Base-by-base conservation (phyloP, 2,888 invertebrate species). In the Ormyrus thymus region DNA sequence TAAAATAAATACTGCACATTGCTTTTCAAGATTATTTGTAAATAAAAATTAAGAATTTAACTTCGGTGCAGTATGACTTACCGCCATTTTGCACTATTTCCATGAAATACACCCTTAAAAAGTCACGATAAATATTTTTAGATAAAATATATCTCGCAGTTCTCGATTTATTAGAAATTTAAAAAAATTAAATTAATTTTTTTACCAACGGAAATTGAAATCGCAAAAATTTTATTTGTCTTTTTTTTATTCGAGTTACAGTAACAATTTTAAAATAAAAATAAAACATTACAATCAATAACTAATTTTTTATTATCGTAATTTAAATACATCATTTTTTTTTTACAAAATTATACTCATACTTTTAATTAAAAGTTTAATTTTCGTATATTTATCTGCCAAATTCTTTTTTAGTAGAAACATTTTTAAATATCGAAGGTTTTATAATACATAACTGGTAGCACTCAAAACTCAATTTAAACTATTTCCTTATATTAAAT, bases 11-110 rank as follows among this genome's bases (percentile, higher is more conserved):
- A 82, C 79, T 84, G 83, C 80, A 81, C 83, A 84, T 65, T 72
- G 79, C 29, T 82, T 76, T 78, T 81, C 80, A 81, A 75, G 70
- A 78, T 71, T 62, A 68, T 78, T 78, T 78, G 48, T 53, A 66
- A 50, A 50, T 10, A 77, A n/a, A 74, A 46, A 55, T 11, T 46
- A 46, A 53, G 59, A 79, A 79, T 77, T 78, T 82, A 61, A 78
- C 65, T 80, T 79, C 78, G 82, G 76, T 81, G 83, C 83, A 79
- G 81, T 86, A 83, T 84, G 86, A 87, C 86, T 89, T 88, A 87
- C 89, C 89, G 89, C 89, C 89, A 89, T 89, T 89, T 89, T 89
- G 89, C 89, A 89, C 87, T 86, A 89, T 89, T 89, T 88, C 89
- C 89, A 89, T 87, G 89, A 89, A 89, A 86, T 88, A 89, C 89